Conservation (phyloP, 2,888 invertebrate species). For the Antitype chi region DNA sequence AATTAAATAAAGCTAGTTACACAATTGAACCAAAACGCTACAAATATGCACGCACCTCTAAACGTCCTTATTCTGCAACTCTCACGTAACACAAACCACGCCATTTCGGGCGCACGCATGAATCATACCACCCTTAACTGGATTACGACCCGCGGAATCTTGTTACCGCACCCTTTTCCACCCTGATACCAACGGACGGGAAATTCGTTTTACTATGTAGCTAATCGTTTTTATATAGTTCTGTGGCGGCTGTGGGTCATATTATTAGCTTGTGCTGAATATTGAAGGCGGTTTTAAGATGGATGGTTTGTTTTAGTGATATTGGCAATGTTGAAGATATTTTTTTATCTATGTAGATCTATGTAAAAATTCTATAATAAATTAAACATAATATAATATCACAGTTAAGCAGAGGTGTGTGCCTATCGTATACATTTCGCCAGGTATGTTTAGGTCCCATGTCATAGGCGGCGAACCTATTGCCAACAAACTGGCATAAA, state of each 20-base stretch:
- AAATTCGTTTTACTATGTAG: constrained; percentile 70
- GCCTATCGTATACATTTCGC: too few relatives aligned
- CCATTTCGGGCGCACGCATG: constrained; percentile 77
- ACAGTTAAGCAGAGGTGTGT: too few relatives aligned
- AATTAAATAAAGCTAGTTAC: neutral
- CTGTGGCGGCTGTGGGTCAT: constrained; percentile 42
- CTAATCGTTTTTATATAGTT: constrained; percentile 75
- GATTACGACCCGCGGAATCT: constrained; percentile 86
- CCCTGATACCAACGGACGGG: constrained; percentile 81
- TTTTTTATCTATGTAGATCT: too few relatives aligned
- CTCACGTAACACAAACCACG: constrained; percentile 60
- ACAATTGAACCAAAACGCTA: constrained; percentile 3
- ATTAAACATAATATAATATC: too few relatives aligned
- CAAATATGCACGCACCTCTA: constrained; percentile 10
- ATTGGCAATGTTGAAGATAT: constrained; percentile 16
- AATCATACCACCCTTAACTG: constrained; percentile 86
- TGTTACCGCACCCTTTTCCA: constrained; percentile 87
- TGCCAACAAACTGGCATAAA: too few relatives aligned
- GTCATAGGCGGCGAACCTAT: too few relatives aligned
- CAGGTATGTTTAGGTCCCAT: too few relatives aligned
- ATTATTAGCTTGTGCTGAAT: constrained; percentile 35
- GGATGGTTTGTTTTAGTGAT: constrained; percentile 17
- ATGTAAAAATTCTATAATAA: too few relatives aligned
- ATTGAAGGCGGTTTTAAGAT: constrained; percentile 42
- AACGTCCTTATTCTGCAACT: constrained; percentile 43